Conservation (phyloP, 64 coral and sea anemone genomes). For the Stylophora pistillata region DNA sequence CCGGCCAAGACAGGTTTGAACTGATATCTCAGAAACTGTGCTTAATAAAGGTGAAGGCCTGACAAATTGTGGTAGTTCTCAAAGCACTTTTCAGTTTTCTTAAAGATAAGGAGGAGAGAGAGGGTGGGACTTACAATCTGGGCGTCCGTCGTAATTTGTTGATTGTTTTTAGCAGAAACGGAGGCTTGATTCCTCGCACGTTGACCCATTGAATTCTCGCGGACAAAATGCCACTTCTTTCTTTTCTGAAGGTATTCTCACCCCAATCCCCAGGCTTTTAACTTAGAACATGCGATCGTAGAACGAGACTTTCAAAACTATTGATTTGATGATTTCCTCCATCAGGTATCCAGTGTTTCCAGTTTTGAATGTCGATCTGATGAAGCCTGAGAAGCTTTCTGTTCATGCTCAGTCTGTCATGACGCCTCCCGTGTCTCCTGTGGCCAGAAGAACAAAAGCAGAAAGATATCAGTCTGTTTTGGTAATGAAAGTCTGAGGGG, state of each 20-base stretch:
- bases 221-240: no score
- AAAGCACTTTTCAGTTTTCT: no score
- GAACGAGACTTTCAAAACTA: neutral
- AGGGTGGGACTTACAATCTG: no score
- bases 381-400: constrained; percentile 47
- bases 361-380: constrained; percentile 50
- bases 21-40: no score
- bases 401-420: constrained; percentile 11
- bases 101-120: no score
- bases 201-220: no score
- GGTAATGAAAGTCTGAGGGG: constrained; percentile 28
- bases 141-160: no score
- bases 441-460: constrained; percentile 46
- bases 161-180: no score
- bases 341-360: constrained; percentile 71
- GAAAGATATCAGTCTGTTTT: constrained; percentile 66
- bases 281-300: neutral
- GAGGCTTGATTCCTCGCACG: no score
- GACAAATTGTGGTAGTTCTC: no score
- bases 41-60: no score
- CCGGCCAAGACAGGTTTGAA: no score
- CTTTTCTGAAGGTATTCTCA: neutral
- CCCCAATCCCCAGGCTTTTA: neutral
- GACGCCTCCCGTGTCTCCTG: constrained; percentile 72
- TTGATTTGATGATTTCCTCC: neutral